Base-by-base conservation (phyloP, 2,888 invertebrate species). In the Agrochola macilenta region DNA sequence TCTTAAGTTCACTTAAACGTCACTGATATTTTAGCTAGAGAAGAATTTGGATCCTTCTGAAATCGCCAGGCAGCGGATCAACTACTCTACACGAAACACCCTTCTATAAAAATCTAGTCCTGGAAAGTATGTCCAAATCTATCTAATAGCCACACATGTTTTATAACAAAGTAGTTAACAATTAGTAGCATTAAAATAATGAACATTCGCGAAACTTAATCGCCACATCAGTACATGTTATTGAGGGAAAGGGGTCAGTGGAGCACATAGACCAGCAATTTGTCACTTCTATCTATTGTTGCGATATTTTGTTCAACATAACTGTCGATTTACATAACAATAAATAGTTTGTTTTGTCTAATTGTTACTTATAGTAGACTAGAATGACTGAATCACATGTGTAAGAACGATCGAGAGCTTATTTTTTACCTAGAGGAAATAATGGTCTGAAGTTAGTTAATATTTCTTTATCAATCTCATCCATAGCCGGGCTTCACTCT, bases 191-290 rank as follows among this genome's bases (percentile, higher is more conserved):
- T 54, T 65, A 39, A 69, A 77, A 69, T 63, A 68, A 69, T 58
- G 65, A 54, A 57, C 69, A 66, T 49, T 73, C 52, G 66, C 61
- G 23, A 74, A 64, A 74, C 35, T 23, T 64, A 82, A 82, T 82
- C 74, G 49, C 30, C 61, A 46, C 69, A 69, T 72, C 69, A 69
- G 73, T n/a, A 65, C 57, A 61, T 69, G 54, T 73, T 82, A 86
- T 82, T 64, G 78, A 66, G 82, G 74, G 11, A 71, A 86, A 57
- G 75, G 17, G 87, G 86, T 84, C 70, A 86, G 49, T 77, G 26
- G 84, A 70, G 54, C 87, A 72, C 69, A 57, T 63, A 64, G 66
- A 61, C 66, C 57, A 73, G 52, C 78, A 35, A 39, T 78, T 78
- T 77, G 74, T 84, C 78, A 57, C 54, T 74, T 72, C 30, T 72